These are phyloP conservation scores for Astatotilapia flaviijosephi DNA, from an alignment of 2,113 vertebrate genomes.

Conservation along the genomic window DNA sequence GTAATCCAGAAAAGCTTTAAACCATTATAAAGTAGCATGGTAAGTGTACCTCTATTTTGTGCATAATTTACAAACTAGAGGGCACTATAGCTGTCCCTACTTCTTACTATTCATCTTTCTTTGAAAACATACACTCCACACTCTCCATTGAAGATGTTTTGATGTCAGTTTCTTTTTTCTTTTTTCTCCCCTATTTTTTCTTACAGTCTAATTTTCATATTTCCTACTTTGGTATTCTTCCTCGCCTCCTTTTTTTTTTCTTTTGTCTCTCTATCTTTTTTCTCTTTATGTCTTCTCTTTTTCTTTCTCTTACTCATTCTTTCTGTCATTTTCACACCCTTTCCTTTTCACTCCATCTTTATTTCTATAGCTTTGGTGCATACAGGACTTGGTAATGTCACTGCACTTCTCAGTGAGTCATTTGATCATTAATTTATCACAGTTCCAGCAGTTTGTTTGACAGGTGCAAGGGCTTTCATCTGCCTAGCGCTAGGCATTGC, in stretches of 20 bases:
- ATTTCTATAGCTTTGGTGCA: conserved; percentile 64
- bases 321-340: neutral
- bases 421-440: conserved; percentile 96
- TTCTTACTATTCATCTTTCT: neutral
- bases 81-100: neutral
- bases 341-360: neutral
- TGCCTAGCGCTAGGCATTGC: conserved; percentile 76
- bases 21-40: neutral
- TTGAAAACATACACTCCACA: conserved; percentile 40
- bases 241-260: neutral
- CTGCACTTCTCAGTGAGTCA: conserved; percentile 70
- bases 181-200: conserved; percentile 50
- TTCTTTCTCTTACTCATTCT: neutral
- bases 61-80: neutral
- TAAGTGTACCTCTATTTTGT: neutral
- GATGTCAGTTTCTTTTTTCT: conserved; percentile 56
- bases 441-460: conserved; percentile 96
- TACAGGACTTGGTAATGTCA: conserved; percentile 78
- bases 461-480: conserved; percentile 90
- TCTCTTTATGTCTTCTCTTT: neutral
- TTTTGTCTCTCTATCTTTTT: neutral
- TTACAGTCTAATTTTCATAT: conserved; percentile 22
- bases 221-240: neutral
- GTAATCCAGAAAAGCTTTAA: neutral
- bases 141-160: conserved; percentile 62